phyloP scores from a whole-genome alignment of 2,113 vertebrate genomes.

The Stegastes partitus region DNA sequence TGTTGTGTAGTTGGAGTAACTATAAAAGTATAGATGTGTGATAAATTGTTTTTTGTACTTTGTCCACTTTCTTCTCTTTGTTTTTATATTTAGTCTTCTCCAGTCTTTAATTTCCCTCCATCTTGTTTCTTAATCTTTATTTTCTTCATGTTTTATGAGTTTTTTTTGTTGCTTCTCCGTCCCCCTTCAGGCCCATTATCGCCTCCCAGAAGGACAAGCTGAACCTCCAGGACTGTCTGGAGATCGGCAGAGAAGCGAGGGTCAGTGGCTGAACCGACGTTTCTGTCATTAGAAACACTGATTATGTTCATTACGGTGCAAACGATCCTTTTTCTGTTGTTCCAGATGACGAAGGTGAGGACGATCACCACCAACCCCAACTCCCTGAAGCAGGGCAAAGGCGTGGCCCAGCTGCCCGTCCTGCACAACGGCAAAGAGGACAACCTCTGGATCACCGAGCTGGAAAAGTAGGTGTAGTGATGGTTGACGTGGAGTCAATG shows the following conservation, averaged over 20 bases:
- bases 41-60: no score
- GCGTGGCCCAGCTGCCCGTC: constrained; percentile 84
- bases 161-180: not conserved
- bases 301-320: not conserved
- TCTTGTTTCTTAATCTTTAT: not conserved
- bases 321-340: not conserved
- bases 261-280: constrained; percentile 71
- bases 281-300: not conserved
- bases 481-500: no score
- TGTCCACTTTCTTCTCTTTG: no score
- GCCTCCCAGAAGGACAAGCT: constrained; percentile 89
- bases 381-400: constrained; percentile 88
- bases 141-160: not conserved
- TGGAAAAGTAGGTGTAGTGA: constrained; percentile 84
- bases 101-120: no score
- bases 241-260: constrained; percentile 87
- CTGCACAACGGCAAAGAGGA: constrained; percentile 88
- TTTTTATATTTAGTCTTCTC: no score
- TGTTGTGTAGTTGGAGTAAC: no score
- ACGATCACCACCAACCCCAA: constrained; percentile 91
- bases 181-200: constrained; percentile 84
- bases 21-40: no score
- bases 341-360: constrained; percentile 89
- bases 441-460: constrained; percentile 90
- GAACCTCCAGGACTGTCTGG: constrained; percentile 90